A percentile compares a stretch with the other conserved stretches of the same genome.
Conservation (phyloP, 1,140 invertebrate species). For the Dryas iulia region DNA sequence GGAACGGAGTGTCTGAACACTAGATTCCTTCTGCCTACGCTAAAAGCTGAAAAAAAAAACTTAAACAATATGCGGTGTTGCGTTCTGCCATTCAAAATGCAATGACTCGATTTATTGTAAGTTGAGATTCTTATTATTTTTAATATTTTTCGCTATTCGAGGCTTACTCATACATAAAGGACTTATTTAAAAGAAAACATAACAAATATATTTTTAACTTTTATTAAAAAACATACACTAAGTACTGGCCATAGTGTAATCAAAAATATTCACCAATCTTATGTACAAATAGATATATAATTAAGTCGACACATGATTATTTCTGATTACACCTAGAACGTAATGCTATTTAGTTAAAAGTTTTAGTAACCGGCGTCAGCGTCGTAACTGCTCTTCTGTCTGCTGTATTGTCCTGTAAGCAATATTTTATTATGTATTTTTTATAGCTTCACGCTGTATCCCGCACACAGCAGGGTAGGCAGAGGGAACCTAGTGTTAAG, state of each 20-base stretch:
- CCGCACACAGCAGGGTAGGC: too few relatives aligned
- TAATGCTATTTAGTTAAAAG: slow-evolving; percentile 3
- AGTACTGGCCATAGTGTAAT: slow-evolving; percentile 10
- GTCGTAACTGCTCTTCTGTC: slow-evolving; percentile 66
- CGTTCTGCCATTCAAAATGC: too few relatives aligned
- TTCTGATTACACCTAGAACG: slow-evolving; percentile 14
- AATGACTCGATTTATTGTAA: too few relatives aligned
- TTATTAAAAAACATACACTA: slow-evolving; percentile 18
- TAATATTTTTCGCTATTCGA: too few relatives aligned
- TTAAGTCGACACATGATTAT: slow-evolving; percentile 19
- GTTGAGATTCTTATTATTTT: too few relatives aligned
- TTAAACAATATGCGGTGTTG: too few relatives aligned
- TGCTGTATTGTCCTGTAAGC: slow-evolving; percentile 63
- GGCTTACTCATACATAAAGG: too few relatives aligned
- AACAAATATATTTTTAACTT: neutral
- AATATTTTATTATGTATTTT: too few relatives aligned
- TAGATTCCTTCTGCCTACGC: too few relatives aligned
- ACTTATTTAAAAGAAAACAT: neutral
- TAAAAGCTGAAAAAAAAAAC: too few relatives aligned
- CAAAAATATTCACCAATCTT: slow-evolving; percentile 6
- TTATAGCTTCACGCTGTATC: neutral
- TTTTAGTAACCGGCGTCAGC: slow-evolving; percentile 62
- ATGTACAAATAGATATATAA: slow-evolving; percentile 21
- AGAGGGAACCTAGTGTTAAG: too few relatives aligned
- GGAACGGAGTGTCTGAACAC: too few relatives aligned